Evolutionary conservation across 2,113 vertebrate genomes (phyloP).

Genomic region (Mesitornis unicolor): DNA sequence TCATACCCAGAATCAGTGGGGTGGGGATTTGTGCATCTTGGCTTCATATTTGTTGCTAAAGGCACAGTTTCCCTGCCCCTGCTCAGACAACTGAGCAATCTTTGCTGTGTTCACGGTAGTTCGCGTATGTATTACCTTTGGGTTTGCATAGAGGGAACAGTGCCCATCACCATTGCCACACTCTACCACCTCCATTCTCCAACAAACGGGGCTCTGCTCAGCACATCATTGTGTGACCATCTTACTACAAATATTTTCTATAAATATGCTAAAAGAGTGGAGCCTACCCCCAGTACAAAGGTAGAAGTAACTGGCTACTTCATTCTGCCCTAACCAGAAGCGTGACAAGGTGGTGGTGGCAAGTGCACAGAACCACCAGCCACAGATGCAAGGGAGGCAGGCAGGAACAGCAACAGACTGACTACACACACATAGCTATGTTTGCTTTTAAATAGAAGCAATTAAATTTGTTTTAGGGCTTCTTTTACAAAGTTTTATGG

Average conservation of each 20-base stretch:
- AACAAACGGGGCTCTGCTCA: background rate
- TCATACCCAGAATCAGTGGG: background rate
- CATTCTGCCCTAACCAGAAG: accelerated
- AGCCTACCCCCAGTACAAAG: background rate
- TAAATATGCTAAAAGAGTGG: background rate
- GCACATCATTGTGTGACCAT: background rate
- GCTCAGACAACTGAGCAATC: background rate
- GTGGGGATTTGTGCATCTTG: background rate
- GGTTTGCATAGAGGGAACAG: background rate
- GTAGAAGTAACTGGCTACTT: background rate
- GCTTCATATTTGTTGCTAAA: background rate
- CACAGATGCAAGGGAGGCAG: background rate
- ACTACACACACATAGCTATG: too few species aligned
- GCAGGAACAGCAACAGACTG: background rate
- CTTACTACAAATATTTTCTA: background rate
- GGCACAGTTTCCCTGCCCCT: accelerated
- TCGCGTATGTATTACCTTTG: background rate
- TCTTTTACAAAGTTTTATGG: background rate
- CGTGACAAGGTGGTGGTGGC: background rate
- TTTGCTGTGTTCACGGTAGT: background rate
- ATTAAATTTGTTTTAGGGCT: background rate
- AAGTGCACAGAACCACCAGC: background rate
- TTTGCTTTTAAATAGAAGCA: background rate
- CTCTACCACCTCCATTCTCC: background rate
- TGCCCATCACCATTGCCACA: background rate